Base-by-base conservation (phyloP, 2,888 invertebrate genomes). In the Amphimallon solstitiale region DNA sequence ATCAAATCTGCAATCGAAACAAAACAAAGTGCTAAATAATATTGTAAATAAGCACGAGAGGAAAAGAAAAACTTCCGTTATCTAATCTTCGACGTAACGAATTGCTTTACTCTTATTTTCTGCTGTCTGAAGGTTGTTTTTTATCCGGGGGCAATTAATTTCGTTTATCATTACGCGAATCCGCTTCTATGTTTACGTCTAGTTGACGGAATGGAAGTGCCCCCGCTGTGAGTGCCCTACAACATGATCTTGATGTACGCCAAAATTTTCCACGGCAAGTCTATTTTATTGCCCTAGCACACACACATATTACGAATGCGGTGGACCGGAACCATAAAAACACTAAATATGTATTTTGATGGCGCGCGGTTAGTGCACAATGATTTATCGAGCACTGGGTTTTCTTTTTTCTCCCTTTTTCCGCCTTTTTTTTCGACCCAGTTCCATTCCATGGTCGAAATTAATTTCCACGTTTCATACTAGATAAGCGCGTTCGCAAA, bases 161-260 rank as follows among this genome's bases (percentile, higher is more conserved):
- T 52, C 37, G 35, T 52, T 52, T 52, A 52, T 52, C 52, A 52
- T 52, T 52, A 52, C 5, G 12, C 5, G 48, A 14, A 14, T 29
- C 29, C 29, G 29, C 29, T 14, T 49, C 23, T 14, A 49, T 49
- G 48, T 49, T 49, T 49, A n/a, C 23, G 48, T 49, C 23, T 14
- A 10, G 40, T 49, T 21, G 48, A 49, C 21, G 23, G 48, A 29
- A 49, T 29, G 29, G 29, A 12, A 23, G 14, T 9, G 9, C n/a
- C 14, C 48, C 48, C 1, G 29, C 48, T 49, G 48, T 4, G 14
- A 9, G 48, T 6, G 29, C 4, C 23, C 48, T 49, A 7, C 29
- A 49, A n/a, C 21, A 6, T 14, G 23, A 49, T 49, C 48, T 23
- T 6, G 48, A 49, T 29, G 48, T 49, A 12, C 23, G 48, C 29